These are phyloP conservation scores for Larimichthys crocea DNA, from an alignment of 2,113 vertebrate genomes.

Conservation along the genomic window DNA sequence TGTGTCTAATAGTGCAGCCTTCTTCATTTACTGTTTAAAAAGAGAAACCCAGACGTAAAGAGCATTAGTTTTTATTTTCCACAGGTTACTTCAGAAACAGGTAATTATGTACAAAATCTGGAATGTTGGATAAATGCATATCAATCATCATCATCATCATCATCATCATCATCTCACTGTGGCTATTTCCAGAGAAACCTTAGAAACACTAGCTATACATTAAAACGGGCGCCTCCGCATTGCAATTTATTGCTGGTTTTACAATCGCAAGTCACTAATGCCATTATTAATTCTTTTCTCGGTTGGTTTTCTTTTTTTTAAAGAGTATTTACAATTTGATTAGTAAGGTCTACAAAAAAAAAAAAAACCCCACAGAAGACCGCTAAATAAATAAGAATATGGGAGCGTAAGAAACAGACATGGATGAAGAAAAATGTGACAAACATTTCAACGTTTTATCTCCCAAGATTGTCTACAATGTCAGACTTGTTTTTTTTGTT, in stretches of 20 bases:
- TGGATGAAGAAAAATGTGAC: conserved; percentile 66
- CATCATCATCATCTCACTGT: conserved; percentile 72
- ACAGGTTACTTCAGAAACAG: conserved; percentile 92
- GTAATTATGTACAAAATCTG: conserved; percentile 95
- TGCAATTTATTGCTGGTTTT: conserved; percentile 91
- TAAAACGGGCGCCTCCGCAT: conserved; percentile 86
- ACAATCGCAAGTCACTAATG: conserved; percentile 87
- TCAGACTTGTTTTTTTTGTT: conserved; percentile 41
- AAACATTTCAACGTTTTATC: conserved; percentile 44
- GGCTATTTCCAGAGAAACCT: conserved; percentile 83
- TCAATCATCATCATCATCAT: conserved; percentile 79
- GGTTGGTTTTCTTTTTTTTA: conserved; percentile 4
- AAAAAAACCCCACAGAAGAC: conserved; percentile 66
- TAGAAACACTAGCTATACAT: conserved; percentile 85
- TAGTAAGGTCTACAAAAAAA: conserved; percentile 81
- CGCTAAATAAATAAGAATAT: conserved; percentile 89
- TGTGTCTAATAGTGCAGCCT: too few species aligned
- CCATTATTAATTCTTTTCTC: conserved; percentile 79
- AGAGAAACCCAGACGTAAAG: conserved; percentile 69
- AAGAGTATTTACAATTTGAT: conserved; percentile 90
- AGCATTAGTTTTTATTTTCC: conserved; percentile 94
- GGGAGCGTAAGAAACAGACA: conserved; percentile 73
- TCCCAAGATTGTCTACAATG: conserved; percentile 76
- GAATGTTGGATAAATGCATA: conserved; percentile 94
- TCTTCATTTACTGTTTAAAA: neutral